Evolutionary conservation across 2,888 invertebrate species (phyloP).

Genomic region (Rhopalosiphum nymphaeae): DNA sequence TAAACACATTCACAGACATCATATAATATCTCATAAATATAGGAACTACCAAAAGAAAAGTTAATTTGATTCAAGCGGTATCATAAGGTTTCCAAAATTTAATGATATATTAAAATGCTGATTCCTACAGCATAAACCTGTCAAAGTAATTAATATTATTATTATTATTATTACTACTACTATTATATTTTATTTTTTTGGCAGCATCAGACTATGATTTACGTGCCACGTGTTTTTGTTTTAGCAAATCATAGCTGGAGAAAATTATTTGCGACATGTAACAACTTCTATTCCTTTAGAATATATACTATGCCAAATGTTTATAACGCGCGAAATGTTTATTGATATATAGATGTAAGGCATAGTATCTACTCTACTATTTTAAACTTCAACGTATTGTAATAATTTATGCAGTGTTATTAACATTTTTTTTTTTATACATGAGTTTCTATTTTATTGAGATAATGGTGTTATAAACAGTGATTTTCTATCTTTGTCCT

Average conservation of each 20-base stretch:
- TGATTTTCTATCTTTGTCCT: not conserved
- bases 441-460: not conserved
- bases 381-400: not conserved
- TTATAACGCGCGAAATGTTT: not conserved
- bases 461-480: not conserved
- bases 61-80: not conserved
- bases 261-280: not conserved
- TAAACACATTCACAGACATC: constrained; percentile 36
- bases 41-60: not conserved
- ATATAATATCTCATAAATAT: constrained; percentile 9
- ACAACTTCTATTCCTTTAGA: not conserved
- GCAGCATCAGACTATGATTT: not conserved
- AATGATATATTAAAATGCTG: not conserved
- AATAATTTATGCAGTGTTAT: not conserved
- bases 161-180: not conserved
- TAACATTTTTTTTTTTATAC: not conserved
- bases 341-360: not conserved
- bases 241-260: not conserved
- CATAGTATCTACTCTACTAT: not conserved
- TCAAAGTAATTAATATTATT: constrained; percentile 13
- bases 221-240: constrained; percentile 11
- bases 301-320: not conserved
- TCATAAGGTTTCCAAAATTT: not conserved
- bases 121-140: not conserved
- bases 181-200: constrained; percentile 1